Conservation (phyloP, 2,888 invertebrate species). For the Diarsia rubi region DNA sequence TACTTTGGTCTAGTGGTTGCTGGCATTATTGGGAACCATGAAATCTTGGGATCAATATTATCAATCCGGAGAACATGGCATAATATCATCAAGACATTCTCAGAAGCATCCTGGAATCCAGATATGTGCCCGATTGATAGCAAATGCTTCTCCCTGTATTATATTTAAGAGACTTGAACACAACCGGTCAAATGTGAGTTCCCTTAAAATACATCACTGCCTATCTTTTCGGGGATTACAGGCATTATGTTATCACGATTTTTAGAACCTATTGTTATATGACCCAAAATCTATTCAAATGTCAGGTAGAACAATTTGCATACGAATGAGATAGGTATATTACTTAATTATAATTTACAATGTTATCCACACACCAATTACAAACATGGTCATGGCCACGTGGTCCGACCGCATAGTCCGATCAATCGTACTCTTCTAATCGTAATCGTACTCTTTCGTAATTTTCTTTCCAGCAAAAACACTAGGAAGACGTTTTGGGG, state of each 20-base stretch:
- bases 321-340: conserved; percentile 19
- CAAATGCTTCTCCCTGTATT: background rate
- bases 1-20: too few species aligned
- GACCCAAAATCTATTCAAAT: conserved; percentile 22
- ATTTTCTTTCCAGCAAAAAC: too few species aligned
- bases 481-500: too few species aligned
- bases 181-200: background rate
- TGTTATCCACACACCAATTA: conserved; percentile 1
- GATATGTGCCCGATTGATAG: background rate
- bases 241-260: background rate
- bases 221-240: background rate
- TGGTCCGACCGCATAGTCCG: too few species aligned
- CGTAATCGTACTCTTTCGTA: too few species aligned
- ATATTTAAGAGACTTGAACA: conserved; percentile 7
- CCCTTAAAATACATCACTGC: background rate
- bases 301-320: conserved; percentile 31
- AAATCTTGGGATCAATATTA: too few species aligned
- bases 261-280: background rate
- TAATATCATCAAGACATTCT: background rate
- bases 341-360: conserved; percentile 13
- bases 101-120: background rate
- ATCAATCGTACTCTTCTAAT: too few species aligned
- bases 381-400: too few species aligned
- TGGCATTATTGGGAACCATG: too few species aligned
- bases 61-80: too few species aligned